A percentile compares a stretch with the other conserved stretches of the same genome.
phyloP scores from a whole-genome alignment of 2,797 vertebrate species.

The Gastrophryne carolinensis region DNA sequence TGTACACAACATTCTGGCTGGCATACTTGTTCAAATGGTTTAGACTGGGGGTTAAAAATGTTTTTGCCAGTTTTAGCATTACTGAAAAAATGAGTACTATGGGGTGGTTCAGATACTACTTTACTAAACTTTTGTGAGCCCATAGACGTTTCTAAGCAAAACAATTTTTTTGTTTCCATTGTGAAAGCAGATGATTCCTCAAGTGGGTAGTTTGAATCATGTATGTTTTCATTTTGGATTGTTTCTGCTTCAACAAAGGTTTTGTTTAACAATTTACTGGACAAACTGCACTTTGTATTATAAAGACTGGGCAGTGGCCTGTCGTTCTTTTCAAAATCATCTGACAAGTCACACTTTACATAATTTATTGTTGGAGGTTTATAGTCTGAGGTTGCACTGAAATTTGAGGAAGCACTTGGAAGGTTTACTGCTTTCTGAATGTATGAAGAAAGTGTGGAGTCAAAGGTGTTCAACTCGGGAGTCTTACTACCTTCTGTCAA shows the following conservation, averaged over 20 bases:
- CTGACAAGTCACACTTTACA: neutral
- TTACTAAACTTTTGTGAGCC: too few relatives aligned
- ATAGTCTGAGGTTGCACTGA: too few relatives aligned
- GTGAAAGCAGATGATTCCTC: neutral
- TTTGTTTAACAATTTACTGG: too few relatives aligned
- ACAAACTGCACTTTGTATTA: neutral
- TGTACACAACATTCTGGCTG: neutral
- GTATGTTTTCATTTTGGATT: neutral
- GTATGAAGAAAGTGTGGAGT: too few relatives aligned
- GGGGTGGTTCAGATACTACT: too few relatives aligned
- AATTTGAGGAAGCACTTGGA: too few relatives aligned
- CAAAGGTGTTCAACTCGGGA: too few relatives aligned
- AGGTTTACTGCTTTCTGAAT: too few relatives aligned
- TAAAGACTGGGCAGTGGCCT: neutral
- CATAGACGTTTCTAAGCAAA: too few relatives aligned
- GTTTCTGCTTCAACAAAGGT: neutral
- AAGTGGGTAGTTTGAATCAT: neutral
- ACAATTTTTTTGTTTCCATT: neutral
- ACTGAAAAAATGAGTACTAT: neutral
- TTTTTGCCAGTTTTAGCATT: neutral
- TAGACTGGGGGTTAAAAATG: neutral
- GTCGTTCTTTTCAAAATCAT: neutral
- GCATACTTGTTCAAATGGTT: neutral
- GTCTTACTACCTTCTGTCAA: too few relatives aligned
- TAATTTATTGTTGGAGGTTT: too few relatives aligned